phyloP scores from a whole-genome alignment of 2,797 vertebrate species.

The Paedocypris micromegethes region DNA sequence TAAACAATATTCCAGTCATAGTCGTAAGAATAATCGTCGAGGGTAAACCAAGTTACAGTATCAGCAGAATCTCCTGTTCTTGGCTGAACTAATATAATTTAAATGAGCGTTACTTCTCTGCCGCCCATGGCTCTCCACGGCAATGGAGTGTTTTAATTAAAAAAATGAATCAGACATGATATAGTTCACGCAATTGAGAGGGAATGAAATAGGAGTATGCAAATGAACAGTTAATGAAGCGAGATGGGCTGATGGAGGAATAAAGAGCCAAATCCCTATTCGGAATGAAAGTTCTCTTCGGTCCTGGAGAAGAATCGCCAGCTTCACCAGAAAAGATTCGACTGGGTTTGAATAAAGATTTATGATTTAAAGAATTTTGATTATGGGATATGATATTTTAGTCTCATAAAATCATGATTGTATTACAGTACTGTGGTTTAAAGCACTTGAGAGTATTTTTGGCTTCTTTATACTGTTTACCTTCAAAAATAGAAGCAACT shows the following conservation, averaged over 20 bases:
- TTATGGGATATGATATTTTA: too few species aligned
- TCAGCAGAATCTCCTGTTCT: neutral
- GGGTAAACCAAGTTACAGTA: neutral
- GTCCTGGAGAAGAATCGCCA: constrained; percentile 6
- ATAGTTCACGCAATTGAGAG: constrained; percentile 5
- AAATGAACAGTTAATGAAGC: constrained; percentile 33
- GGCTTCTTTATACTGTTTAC: too few species aligned
- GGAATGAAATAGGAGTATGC: constrained; percentile 9
- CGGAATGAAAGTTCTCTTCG: constrained; percentile 2
- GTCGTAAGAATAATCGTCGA: too few species aligned
- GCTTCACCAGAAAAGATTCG: neutral
- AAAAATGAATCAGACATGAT: constrained; percentile 17
- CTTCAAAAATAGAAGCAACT: too few species aligned
- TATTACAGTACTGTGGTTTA: too few species aligned
- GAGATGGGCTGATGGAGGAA: constrained; percentile 14
- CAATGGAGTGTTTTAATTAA: constrained; percentile 24
- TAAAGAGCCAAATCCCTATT: constrained; percentile 21
- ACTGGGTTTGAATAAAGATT: neutral
- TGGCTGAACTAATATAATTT: constrained; percentile 1
- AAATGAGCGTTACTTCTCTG: neutral
- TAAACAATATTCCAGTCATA: too few species aligned
- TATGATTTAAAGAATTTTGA: too few species aligned
- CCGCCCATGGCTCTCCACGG: neutral
- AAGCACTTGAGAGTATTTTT: too few species aligned
- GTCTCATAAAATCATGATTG: too few species aligned